These are phyloP conservation scores for Lasius platythorax DNA, from an alignment of 2,888 invertebrate genomes.

Conservation along the genomic window DNA sequence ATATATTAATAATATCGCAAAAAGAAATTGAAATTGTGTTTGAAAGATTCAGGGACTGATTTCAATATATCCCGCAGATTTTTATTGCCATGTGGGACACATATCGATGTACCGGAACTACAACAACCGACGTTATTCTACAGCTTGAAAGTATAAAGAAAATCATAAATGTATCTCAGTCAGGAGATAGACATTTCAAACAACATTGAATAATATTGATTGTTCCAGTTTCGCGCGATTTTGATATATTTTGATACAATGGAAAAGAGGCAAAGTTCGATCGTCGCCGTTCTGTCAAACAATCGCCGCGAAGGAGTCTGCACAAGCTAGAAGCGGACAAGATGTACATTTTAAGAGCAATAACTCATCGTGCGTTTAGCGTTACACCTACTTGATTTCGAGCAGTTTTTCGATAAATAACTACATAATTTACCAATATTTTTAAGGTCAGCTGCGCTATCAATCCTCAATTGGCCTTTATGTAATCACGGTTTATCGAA, in stretches of 20 bases:
- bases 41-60: background rate
- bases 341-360: constrained; percentile 46
- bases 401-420: background rate
- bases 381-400: background rate
- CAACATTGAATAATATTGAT: background rate
- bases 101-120: background rate
- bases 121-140: constrained; percentile 6
- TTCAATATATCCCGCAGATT: constrained; percentile 17
- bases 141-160: constrained; percentile 13
- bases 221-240: constrained; percentile 27
- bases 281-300: constrained; percentile 48
- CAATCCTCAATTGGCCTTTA: background rate
- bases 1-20: constrained; percentile 5
- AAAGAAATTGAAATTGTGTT: background rate
- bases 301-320: constrained; percentile 20
- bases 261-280: constrained; percentile 33
- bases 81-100: constrained; percentile 2
- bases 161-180: constrained; percentile 1
- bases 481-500: background rate
- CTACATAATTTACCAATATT: background rate
- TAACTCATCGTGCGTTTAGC: constrained; percentile 48
- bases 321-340: constrained; percentile 45
- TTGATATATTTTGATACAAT: constrained; percentile 56
- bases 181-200: background rate
- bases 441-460: background rate